A percentile compares a stretch with the other conserved stretches of the same genome.
phyloP scores from a whole-genome alignment of 2,888 invertebrate genomes.

The Drosophila fulvimacula region DNA sequence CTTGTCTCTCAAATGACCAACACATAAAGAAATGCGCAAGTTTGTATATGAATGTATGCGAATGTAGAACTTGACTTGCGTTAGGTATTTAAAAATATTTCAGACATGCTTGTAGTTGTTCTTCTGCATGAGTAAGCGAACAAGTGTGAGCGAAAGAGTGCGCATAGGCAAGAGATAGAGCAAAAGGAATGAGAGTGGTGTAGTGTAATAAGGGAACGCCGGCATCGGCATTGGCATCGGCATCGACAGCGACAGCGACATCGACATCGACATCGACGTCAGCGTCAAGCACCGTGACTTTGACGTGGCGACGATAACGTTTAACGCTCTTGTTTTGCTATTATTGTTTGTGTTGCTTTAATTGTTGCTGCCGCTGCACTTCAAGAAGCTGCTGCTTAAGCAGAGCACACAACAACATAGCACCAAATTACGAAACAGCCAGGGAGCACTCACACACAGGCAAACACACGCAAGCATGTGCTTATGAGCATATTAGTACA shows the following conservation, averaged over 20 bases:
- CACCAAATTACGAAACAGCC: slow-evolving; percentile 67
- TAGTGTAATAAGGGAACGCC: slow-evolving; percentile 45
- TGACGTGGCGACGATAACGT: slow-evolving; percentile 68
- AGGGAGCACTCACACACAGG: slow-evolving; percentile 25
- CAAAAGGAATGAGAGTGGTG: slow-evolving; percentile 39
- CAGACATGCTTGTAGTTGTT: slow-evolving; percentile 22
- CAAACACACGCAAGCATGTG: background rate
- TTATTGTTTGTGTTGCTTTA: slow-evolving; percentile 42
- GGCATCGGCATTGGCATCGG: slow-evolving; percentile 34
- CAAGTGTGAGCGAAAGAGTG: slow-evolving; percentile 11
- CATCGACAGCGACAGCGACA: slow-evolving; percentile 31
- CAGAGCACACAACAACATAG: slow-evolving; percentile 19
- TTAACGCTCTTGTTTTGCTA: slow-evolving; percentile 47
- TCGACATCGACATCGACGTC: slow-evolving; percentile 50
- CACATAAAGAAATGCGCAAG: background rate
- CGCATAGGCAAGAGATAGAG: slow-evolving; percentile 1
- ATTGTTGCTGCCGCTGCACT: slow-evolving; percentile 37
- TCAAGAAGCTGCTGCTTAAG: slow-evolving; percentile 41
- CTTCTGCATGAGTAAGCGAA: slow-evolving; percentile 37
- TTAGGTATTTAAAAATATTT: slow-evolving; percentile 56
- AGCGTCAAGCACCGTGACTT: slow-evolving; percentile 65
- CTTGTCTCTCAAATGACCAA: slow-evolving; percentile 13
- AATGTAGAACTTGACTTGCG: slow-evolving; percentile 29
- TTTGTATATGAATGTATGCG: background rate
- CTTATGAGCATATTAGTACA: background rate